Evolutionary conservation across 2,888 invertebrate species (phyloP).

Genomic region (Papilio demoleus): DNA sequence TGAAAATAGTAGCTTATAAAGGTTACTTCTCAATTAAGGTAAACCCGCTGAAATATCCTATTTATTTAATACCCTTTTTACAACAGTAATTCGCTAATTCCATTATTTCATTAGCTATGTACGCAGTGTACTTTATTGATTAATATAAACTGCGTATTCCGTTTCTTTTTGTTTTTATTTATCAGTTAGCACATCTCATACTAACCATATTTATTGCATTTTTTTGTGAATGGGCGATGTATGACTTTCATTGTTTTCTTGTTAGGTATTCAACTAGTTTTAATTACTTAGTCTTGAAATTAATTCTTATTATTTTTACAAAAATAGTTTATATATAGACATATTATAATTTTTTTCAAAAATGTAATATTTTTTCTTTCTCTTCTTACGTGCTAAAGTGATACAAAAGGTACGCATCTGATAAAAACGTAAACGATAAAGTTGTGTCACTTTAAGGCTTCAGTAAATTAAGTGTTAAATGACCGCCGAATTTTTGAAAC

Average conservation of each 20-base stretch:
- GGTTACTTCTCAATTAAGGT: conserved; percentile 20
- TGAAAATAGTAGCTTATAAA: not conserved
- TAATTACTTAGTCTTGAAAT: too few relatives aligned
- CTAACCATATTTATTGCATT: too few relatives aligned
- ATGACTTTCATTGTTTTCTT: too few relatives aligned
- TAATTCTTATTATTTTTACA: too few relatives aligned
- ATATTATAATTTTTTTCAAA: too few relatives aligned
- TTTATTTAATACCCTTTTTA: conserved; percentile 37
- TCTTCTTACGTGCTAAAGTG: not conserved
- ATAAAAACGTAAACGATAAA: not conserved
- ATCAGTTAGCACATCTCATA: not conserved
- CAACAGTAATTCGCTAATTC: conserved; percentile 37
- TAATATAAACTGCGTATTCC: not conserved
- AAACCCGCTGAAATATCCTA: conserved; percentile 32
- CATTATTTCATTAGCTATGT: conserved; percentile 33
- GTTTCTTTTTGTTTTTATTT: not conserved
- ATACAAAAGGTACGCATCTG: not conserved
- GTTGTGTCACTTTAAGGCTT: conserved; percentile 9
- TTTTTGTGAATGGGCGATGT: too few relatives aligned
- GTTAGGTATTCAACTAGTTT: too few relatives aligned
- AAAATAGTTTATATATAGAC: too few relatives aligned
- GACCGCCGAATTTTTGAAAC: conserved; percentile 7
- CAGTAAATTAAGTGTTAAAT: conserved; percentile 8
- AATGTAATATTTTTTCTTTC: not conserved
- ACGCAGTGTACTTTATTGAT: conserved; percentile 13